phyloP scores from a whole-genome alignment of 37 sponge, comb jelly and placozoan genomes.

The Aplysina aerophoba region DNA sequence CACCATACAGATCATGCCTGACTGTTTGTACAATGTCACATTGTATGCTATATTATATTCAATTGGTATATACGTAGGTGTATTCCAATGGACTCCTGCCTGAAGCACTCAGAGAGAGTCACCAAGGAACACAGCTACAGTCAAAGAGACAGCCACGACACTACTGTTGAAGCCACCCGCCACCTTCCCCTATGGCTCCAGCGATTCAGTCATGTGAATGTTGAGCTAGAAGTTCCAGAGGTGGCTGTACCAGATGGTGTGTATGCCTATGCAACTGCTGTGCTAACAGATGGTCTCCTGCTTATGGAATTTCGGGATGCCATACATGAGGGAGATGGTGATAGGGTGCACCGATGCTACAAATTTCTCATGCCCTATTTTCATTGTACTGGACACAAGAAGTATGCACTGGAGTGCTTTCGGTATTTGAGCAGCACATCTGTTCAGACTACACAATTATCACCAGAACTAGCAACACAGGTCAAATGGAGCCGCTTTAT shows the following conservation, averaged over 20 bases:
- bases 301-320: slow-evolving; percentile 42
- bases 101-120: background rate
- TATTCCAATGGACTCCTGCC: background rate
- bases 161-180: background rate
- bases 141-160: background rate
- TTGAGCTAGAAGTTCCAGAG: background rate
- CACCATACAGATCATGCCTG: too few species aligned
- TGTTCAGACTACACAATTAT: background rate
- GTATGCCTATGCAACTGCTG: slow-evolving; percentile 39
- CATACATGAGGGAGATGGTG: slow-evolving; percentile 47
- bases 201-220: background rate
- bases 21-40: too few species aligned
- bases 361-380: slow-evolving; percentile 45
- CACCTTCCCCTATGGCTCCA: slow-evolving; percentile 13
- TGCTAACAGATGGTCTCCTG: slow-evolving; percentile 37
- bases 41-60: too few species aligned
- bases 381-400: background rate
- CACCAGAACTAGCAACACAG: slow-evolving; percentile 21
- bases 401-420: slow-evolving; percentile 40
- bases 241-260: slow-evolving; percentile 29
- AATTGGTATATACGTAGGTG: too few species aligned
- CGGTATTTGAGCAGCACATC: background rate
- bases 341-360: slow-evolving; percentile 35
- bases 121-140: background rate
- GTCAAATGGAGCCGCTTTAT: slow-evolving; percentile 35